Evolutionary conservation across 2,797 vertebrate species (phyloP), one percentile per base, ranked within the genome.

Genomic region (Syngnathus acus): DNA sequence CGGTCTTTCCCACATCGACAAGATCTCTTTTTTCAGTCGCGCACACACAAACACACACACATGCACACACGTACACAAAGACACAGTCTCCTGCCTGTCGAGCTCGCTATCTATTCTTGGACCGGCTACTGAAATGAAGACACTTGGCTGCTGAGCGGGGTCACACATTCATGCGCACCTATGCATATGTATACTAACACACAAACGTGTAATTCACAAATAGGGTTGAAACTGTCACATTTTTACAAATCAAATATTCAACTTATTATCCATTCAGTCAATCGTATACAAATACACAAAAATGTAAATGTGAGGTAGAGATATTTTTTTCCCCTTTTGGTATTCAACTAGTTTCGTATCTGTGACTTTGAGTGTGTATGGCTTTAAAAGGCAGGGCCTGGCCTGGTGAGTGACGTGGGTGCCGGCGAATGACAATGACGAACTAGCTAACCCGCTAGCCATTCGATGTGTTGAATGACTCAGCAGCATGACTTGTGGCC

Each of bases 61-160:
- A 9, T 42, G 40, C 45, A 55, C 62, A 54, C 61, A 64, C 68
- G 58, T 53, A 65, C 72, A 67, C 67, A 64, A 64, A 70, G 42
- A 42, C 61, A 16, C 19, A 48, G 60, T 67, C 72, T 72, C 68
- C 63, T 78, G 86, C 86, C 86, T 83, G 82, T 83, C 78, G 82
- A 82, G 78, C 62, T 59, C 66, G 48, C 80, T 67, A 62, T 77
- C 89, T 83, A 87, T 82, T 89, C 84, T 79, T 81, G 82, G 76
- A 85, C 82, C 78, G 71, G 82, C 82, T 85, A 72, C 79, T 92
- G 89, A 92, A 88, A 88, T 92, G 91, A 92, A 80, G 77, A 79
- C 45, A 74, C 69, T 73, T 72, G 60, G 48, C 32, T 68, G 58
- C 73, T 78, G 77, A 84, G 55, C 17, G 83, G 3, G 32, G 82